Base-by-base conservation (phyloP, 2,113 vertebrate genomes). In the Chamaea fasciata region DNA sequence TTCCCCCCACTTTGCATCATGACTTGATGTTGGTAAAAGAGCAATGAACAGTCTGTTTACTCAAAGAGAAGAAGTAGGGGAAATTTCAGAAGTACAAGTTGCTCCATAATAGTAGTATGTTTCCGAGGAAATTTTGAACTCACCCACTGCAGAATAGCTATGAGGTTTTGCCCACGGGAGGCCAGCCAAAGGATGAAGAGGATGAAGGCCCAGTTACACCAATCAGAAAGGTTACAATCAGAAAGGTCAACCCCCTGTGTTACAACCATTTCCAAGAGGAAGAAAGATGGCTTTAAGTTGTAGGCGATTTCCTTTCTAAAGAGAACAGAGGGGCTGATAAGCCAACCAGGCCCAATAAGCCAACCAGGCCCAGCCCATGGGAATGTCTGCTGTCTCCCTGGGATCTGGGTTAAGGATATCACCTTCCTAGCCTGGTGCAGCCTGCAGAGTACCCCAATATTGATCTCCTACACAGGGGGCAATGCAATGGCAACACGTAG, bases 1-100 rank as follows among this genome's bases (percentile, higher is more conserved):
- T 33, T 11, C 0, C 5, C 11, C 4, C 17, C 4, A 6, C 19
- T 83, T 64, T 55, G 11, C 59, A 41, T 13, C 0, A 1, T 85
- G 60, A 27, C 3, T 78, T 65, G 11, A 18, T 9, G 13, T 70
- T 74, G 50, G 42, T 46, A 44, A 42, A 92, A 74, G 23, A 50
- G 8, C 15, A 60, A 52, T 18, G 17, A 76, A 28, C 13, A 22
- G 35, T 15, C 19, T 62, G 27, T 83, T 89, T 22, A 42, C 4
- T 47, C 55, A 56, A 50, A 87, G 24, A 53, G 27, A 35, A 55
- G 13, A 20, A 80, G n/a, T 4, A 56, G 21, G 8, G 12, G 23
- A 4, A 74, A 21, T 17, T 13, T 78, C 69, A 41, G 22, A 69
- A 67, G 8, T 9, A 67, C n/a, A 57, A 53, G 6, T 41, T 13